phyloP scores from a whole-genome alignment of 2,888 invertebrate genomes.

The Acanthoscelides obtectus region DNA sequence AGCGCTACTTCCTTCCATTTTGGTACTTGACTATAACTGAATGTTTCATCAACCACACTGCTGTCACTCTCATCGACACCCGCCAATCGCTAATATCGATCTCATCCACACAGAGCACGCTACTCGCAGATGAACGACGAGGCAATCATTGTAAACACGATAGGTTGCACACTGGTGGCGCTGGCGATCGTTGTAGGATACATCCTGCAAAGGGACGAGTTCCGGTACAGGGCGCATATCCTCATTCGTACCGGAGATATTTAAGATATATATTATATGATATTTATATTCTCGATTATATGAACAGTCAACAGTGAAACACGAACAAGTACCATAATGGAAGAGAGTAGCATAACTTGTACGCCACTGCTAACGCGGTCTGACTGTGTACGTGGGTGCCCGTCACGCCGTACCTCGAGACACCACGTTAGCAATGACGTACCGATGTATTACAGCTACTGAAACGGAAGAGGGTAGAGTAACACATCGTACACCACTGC shows the following conservation, averaged over 20 bases:
- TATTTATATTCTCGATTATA: neutral
- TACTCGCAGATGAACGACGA: conserved; percentile 61
- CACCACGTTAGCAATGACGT: too few relatives aligned
- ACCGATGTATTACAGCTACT: too few relatives aligned
- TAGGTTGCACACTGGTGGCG: conserved; percentile 62
- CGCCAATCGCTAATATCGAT: neutral
- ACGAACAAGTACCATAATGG: too few relatives aligned
- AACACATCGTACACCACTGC: too few relatives aligned
- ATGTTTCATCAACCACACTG: too few relatives aligned
- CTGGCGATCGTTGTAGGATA: conserved; percentile 63
- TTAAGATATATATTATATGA: conserved; percentile 42
- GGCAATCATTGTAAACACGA: conserved; percentile 64
- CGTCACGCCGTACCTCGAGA: too few relatives aligned
- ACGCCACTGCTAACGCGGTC: too few relatives aligned
- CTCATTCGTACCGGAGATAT: conserved; percentile 57
- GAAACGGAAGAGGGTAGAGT: too few relatives aligned
- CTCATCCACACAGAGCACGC: conserved; percentile 21
- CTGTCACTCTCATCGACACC: neutral
- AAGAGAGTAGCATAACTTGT: too few relatives aligned
- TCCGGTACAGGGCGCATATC: conserved; percentile 50
- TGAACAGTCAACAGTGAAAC: neutral
- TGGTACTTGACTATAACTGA: too few relatives aligned
- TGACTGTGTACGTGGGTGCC: too few relatives aligned
- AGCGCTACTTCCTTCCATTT: too few relatives aligned
- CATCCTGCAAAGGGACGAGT: conserved; percentile 59